Percentiles rank a stretch among this genome's conserved stretches.
Evolutionary conservation across 1,140 invertebrate genomes (phyloP).

Genomic region (Panulirus ornatus): DNA sequence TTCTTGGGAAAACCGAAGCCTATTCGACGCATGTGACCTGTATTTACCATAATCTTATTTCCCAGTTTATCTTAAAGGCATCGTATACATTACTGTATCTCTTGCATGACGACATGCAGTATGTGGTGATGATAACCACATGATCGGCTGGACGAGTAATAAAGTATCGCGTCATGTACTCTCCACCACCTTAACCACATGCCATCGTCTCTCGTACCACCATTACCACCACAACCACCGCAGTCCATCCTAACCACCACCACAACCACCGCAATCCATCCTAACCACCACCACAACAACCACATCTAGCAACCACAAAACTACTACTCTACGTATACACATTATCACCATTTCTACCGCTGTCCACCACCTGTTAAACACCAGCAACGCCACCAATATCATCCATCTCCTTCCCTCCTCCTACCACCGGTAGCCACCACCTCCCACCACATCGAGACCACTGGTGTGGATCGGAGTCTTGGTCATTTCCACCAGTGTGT

Average conservation of each 20-base stretch:
- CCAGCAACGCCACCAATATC: neutral
- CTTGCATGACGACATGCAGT: no score
- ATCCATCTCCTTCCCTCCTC: neutral
- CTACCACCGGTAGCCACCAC: neutral
- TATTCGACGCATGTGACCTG: no score
- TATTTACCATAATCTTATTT: no score
- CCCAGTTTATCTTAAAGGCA: no score
- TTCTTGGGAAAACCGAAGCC: no score
- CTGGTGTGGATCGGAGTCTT: neutral
- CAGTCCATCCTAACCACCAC: no score
- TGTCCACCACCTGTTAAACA: neutral
- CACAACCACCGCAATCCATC: neutral
- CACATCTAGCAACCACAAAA: neutral
- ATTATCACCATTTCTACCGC: neutral
- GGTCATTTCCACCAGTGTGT: neutral
- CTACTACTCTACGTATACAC: neutral
- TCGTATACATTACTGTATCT: no score
- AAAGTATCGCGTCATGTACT: no score
- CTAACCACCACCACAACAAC: neutral
- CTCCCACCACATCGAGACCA: neutral
- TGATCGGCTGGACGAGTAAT: no score
- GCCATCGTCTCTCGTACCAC: no score
- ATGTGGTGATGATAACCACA: no score
- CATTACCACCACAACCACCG: neutral
- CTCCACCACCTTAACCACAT: no score